Conservation (phyloP, 2,797 vertebrate genomes). For the Lindbergichthys nudifrons region DNA sequence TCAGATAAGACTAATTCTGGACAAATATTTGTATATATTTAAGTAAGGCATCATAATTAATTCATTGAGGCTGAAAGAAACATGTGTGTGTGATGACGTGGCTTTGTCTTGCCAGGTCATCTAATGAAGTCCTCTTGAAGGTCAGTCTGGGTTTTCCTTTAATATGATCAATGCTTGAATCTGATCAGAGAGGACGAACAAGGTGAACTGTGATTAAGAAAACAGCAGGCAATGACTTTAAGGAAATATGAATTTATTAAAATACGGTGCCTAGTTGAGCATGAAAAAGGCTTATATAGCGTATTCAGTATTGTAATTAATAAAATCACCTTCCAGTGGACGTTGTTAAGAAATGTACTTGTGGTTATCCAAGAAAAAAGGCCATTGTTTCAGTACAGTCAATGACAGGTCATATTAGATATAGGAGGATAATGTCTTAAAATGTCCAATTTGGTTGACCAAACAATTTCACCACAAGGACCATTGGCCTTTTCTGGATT, state of each 20-base stretch:
- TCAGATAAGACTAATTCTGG: conserved; percentile 49
- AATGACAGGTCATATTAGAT: neutral
- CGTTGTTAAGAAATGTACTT: neutral
- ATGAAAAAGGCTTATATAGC: conserved; percentile 1
- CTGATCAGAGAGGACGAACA: conserved; percentile 59
- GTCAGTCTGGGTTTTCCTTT: conserved; percentile 38
- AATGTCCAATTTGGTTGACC: no score
- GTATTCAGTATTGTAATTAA: conserved; percentile 11
- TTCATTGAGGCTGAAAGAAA: conserved; percentile 24
- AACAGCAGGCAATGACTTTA: conserved; percentile 26
- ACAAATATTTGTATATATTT: conserved; percentile 56
- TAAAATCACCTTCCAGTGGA: conserved; percentile 3
- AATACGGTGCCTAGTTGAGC: conserved; percentile 24
- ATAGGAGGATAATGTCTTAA: neutral
- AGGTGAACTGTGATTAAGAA: conserved; percentile 51
- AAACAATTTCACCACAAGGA: no score
- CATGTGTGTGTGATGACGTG: neutral
- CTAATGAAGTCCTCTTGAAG: conserved; percentile 42
- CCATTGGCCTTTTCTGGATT: neutral
- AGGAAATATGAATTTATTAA: conserved; percentile 11
- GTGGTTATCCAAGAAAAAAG: neutral
- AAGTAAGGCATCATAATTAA: conserved; percentile 34
- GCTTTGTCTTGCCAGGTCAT: conserved; percentile 28
- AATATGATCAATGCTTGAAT: conserved; percentile 60
- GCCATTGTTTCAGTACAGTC: neutral